These are phyloP conservation scores for Latrodectus elegans DNA, from an alignment of 2,888 invertebrate species.

Conservation along the genomic window DNA sequence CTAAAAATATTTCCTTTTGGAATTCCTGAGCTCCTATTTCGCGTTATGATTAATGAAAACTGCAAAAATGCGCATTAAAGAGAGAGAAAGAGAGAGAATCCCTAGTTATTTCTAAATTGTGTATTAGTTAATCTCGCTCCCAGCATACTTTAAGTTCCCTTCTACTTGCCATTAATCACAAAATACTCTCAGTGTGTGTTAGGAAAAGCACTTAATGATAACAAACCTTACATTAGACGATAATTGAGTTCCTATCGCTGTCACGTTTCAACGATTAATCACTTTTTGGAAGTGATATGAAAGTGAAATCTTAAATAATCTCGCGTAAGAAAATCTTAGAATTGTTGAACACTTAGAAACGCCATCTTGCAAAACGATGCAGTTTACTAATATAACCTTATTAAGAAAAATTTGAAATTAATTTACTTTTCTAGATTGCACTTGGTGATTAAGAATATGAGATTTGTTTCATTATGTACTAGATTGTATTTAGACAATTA, in stretches of 20 bases:
- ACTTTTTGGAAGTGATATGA: neutral
- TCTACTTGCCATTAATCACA: neutral
- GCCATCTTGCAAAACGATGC: too few species aligned
- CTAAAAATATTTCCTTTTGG: too few species aligned
- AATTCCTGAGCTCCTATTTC: too few species aligned
- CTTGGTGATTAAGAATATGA: too few species aligned
- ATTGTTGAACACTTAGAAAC: too few species aligned
- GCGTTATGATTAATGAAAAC: too few species aligned
- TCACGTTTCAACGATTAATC: neutral
- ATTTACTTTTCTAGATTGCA: too few species aligned
- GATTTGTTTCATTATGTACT: too few species aligned
- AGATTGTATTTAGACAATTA: too few species aligned
- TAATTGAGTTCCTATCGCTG: slow-evolving; percentile 15
- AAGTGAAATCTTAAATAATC: neutral
- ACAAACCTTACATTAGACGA: slow-evolving; percentile 10
- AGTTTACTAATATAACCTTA: too few species aligned
- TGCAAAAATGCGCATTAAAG: too few species aligned
- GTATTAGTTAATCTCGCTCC: neutral
- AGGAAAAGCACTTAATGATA: slow-evolving; percentile 1
- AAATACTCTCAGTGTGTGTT: neutral
- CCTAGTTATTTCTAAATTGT: neutral
- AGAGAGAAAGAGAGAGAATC: neutral
- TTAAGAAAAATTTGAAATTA: too few species aligned
- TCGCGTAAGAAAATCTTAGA: neutral
- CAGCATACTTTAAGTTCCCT: neutral